These are phyloP conservation scores for Cheilosia pagana DNA, from an alignment of 2,888 invertebrate species.

Conservation along the genomic window DNA sequence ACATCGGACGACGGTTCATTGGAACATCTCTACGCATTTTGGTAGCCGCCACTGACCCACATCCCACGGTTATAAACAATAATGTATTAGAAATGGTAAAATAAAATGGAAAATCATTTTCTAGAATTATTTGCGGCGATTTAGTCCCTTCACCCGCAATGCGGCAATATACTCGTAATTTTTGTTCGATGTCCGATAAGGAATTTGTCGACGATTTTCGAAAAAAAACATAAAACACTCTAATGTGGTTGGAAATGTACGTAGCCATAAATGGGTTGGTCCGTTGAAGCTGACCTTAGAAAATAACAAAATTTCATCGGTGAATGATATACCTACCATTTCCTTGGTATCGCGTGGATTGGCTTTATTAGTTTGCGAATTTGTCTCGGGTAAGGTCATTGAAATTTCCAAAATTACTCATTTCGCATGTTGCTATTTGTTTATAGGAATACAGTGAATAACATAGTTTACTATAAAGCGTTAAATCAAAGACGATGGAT, in stretches of 20 bases:
- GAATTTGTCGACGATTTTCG: constrained; percentile 20
- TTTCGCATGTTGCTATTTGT: not conserved
- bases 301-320: constrained; percentile 15
- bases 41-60: constrained; percentile 53
- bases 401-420: not conserved
- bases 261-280: constrained; percentile 34
- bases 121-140: constrained; percentile 21
- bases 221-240: constrained; percentile 17
- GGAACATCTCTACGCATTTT: constrained; percentile 57
- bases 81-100: constrained; percentile 31
- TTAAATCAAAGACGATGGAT: too few relatives aligned
- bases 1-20: constrained; percentile 35
- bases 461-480: not conserved
- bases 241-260: constrained; percentile 34
- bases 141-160: constrained; percentile 28
- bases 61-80: constrained; percentile 49
- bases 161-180: constrained; percentile 8
- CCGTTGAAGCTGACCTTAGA: constrained; percentile 53
- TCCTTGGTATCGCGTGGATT: not conserved
- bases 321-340: too few relatives aligned
- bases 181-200: constrained; percentile 27
- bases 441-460: constrained; percentile 37
- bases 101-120: constrained; percentile 13
- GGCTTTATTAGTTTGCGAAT: constrained; percentile 44
- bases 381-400: constrained; percentile 47